A percentile compares a stretch with the other conserved stretches of the same genome.
These are phyloP conservation scores for Lagenorhynchus albirostris DNA, from an alignment of 2,113 vertebrate genomes.

Conservation along the genomic window DNA sequence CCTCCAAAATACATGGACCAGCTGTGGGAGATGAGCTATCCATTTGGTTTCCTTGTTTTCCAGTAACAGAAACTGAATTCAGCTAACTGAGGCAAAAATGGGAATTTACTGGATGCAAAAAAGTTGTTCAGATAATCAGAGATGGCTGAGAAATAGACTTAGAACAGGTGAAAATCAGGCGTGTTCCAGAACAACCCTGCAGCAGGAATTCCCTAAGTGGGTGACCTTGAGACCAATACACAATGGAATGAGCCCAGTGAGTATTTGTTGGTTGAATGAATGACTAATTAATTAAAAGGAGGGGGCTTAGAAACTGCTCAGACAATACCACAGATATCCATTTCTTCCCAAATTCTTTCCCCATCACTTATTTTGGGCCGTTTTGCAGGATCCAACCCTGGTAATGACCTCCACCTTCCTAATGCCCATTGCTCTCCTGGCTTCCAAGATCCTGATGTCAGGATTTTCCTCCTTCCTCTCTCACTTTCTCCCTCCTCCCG, in stretches of 20 bases:
- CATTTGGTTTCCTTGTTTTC: background rate
- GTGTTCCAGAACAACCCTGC: rapidly evolving
- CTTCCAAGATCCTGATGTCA: background rate
- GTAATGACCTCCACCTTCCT: background rate
- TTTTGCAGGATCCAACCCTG: background rate
- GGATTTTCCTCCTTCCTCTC: background rate
- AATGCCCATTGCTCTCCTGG: background rate
- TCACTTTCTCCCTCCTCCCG: background rate
- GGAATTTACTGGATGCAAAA: background rate
- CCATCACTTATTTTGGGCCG: background rate
- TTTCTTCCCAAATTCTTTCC: background rate
- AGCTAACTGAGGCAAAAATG: background rate
- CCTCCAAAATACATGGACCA: background rate
- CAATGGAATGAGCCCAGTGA: background rate
- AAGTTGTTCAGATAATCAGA: background rate
- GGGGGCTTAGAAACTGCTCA: background rate
- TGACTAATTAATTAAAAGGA: background rate
- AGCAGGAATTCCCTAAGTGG: background rate
- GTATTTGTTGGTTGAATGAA: background rate
- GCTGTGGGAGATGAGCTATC: background rate
- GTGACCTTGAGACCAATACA: background rate
- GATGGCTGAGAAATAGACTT: background rate
- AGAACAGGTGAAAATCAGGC: background rate
- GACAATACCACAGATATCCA: background rate
- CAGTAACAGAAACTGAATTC: background rate